Percentiles rank a stretch among this genome's conserved stretches.
phyloP scores from a whole-genome alignment of 2,888 invertebrate genomes.

The Trachelus tabidus region DNA sequence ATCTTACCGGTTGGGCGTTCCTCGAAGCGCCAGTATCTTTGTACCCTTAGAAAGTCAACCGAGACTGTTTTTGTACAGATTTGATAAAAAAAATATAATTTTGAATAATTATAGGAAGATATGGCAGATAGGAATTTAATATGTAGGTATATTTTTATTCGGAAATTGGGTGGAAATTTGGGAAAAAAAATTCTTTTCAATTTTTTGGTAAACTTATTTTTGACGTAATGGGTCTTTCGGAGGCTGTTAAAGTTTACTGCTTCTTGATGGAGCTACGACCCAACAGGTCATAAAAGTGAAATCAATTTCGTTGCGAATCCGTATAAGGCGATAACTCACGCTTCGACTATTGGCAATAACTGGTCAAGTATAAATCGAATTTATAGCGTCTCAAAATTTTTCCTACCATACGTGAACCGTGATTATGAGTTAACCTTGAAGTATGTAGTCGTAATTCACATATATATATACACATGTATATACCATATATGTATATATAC shows the following conservation, averaged over 20 bases:
- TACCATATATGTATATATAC: too few relatives aligned
- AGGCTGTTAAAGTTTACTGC: background rate
- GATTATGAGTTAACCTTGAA: background rate
- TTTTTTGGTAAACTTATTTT: background rate
- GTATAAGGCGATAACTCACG: background rate
- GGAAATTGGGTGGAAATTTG: too few relatives aligned
- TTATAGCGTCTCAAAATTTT: background rate
- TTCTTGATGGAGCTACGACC: background rate
- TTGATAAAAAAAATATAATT: background rate
- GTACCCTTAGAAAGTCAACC: background rate
- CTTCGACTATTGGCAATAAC: background rate
- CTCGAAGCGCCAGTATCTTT: constrained; percentile 1
- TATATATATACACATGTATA: too few relatives aligned
- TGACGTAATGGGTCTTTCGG: background rate
- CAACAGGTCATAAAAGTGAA: background rate
- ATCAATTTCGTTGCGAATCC: background rate
- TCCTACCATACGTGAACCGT: background rate
- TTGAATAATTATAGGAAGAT: background rate
- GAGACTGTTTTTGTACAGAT: background rate
- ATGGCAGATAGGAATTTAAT: background rate
- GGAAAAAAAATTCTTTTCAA: too few relatives aligned
- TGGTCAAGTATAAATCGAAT: background rate
- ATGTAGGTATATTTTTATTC: background rate
- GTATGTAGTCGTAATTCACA: background rate
- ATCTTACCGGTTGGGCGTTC: background rate